phyloP scores from a whole-genome alignment of 2,113 vertebrate species.

The Pelusios castaneus region DNA sequence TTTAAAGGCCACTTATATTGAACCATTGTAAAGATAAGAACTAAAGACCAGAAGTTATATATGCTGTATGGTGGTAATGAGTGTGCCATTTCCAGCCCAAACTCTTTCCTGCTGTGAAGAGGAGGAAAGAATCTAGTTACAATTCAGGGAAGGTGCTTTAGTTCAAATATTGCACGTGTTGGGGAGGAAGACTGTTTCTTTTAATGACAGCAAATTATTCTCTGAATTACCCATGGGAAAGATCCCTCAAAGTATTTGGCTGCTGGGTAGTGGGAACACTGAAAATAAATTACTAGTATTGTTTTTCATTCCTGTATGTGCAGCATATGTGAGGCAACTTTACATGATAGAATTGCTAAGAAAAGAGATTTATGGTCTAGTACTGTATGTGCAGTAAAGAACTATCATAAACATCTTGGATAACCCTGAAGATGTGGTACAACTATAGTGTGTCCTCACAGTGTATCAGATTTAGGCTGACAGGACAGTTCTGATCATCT shows the following conservation, averaged over 20 bases:
- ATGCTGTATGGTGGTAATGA: not conserved
- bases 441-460: not conserved
- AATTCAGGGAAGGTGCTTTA: not conserved
- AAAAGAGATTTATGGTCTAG: conserved; percentile 24
- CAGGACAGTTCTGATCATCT: not conserved
- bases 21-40: not conserved
- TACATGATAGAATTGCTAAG: conserved; percentile 31
- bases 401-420: conserved; percentile 23
- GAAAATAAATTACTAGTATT: not conserved
- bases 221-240: not conserved
- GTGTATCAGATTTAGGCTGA: not conserved
- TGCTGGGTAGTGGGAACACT: conserved; percentile 12
- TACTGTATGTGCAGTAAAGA: not conserved
- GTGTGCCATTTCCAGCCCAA: not conserved
- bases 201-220: not conserved
- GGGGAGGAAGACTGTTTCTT: not conserved
- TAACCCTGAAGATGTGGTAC: not conserved
- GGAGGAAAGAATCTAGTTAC: not conserved
- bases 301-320: not conserved
- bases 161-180: not conserved
- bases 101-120: not conserved
- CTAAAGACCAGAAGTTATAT: not conserved
- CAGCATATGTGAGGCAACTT: not conserved
- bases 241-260: conserved; percentile 25
- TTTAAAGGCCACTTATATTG: not conserved